Conservation (phyloP, 2,797 vertebrate genomes). For the Hippoglossus hippoglossus region DNA sequence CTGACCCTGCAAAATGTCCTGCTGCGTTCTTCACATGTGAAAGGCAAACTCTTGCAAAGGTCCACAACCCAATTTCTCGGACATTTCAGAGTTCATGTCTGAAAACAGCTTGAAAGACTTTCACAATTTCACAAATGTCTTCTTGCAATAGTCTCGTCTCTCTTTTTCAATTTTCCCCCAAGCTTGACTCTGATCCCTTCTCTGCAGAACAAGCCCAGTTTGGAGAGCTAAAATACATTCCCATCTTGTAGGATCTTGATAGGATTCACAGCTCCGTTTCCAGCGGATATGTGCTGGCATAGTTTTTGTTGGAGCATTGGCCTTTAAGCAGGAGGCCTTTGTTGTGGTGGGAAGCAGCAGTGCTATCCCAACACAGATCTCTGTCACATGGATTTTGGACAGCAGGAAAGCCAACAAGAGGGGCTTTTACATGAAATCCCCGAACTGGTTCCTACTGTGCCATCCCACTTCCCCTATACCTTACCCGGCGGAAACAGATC, state of each 20-base stretch:
- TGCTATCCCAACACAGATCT: constrained; percentile 74
- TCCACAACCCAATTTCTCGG: too few relatives aligned
- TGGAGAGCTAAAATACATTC: constrained; percentile 49
- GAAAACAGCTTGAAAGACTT: background rate
- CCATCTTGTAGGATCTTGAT: constrained; percentile 67
- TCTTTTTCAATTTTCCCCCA: constrained; percentile 2
- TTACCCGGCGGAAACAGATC: constrained; percentile 69
- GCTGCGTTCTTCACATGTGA: too few relatives aligned
- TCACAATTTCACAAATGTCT: constrained; percentile 12
- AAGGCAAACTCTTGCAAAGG: too few relatives aligned
- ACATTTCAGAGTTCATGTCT: too few relatives aligned
- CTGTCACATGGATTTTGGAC: constrained; percentile 61
- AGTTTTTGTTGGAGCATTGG: constrained; percentile 51
- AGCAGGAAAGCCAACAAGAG: constrained; percentile 74
- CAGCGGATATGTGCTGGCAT: constrained; percentile 60
- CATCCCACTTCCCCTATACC: constrained; percentile 63
- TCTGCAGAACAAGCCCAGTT: constrained; percentile 11
- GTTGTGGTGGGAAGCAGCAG: constrained; percentile 71
- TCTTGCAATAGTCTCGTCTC: constrained; percentile 1
- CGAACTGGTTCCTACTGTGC: constrained; percentile 62
- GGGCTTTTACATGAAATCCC: constrained; percentile 70
- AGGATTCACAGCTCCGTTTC: constrained; percentile 73
- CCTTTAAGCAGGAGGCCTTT: constrained; percentile 69
- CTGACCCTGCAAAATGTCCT: too few relatives aligned
- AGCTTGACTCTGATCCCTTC: constrained; percentile 1